Evolutionary conservation across 2,113 vertebrate species (phyloP), one percentile per base, ranked within the genome.

Genomic region (Paramisgurnus dabryanus): DNA sequence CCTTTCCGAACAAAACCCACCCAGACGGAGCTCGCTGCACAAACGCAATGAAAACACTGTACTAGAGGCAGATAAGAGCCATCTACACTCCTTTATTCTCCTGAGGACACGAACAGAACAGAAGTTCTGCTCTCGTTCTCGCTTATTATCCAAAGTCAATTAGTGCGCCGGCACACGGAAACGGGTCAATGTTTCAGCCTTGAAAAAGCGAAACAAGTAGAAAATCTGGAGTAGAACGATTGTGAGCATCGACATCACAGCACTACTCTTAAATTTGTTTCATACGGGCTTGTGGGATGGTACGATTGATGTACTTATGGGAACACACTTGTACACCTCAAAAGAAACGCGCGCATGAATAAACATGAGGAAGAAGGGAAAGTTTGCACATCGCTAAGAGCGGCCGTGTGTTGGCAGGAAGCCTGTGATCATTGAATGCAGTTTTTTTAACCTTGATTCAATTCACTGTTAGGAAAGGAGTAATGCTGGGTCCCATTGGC

Each of bases 71-170:
- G 43, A 64, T 41, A 45, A 79, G 67, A 72, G 58, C 12, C 18
- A 75, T 45, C 45, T 43, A 39, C 39, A 47, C 40, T 73, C 61
- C 13, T 45, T 75, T 63, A 63, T 49, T 75, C 72, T 75, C 58
- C 34, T 11, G 60, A 17, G 70, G 50, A 39, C 79, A 79, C 79
- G 76, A 49, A 43, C 39, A 65, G 81, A 81, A 85, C 87, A 81
- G 77, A 87, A 80, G 57, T 22, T n/a, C n/a, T 83, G 86, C 83
- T 84, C 76, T 57, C 80, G 65, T 87, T 85, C 85, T 78, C 76
- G 83, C 84, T 88, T 85, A 85, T 83, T 85, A 86, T 83, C 65
- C 65, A 58, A 78, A 87, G 89, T 81, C 86, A 91, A 90, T 90
- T 88, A 91, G 81, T 80, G 79, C 57, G 85, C 83, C 86, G 63